Base-by-base conservation (phyloP, 2,113 vertebrate species). In the Entomyzon cyanotis region DNA sequence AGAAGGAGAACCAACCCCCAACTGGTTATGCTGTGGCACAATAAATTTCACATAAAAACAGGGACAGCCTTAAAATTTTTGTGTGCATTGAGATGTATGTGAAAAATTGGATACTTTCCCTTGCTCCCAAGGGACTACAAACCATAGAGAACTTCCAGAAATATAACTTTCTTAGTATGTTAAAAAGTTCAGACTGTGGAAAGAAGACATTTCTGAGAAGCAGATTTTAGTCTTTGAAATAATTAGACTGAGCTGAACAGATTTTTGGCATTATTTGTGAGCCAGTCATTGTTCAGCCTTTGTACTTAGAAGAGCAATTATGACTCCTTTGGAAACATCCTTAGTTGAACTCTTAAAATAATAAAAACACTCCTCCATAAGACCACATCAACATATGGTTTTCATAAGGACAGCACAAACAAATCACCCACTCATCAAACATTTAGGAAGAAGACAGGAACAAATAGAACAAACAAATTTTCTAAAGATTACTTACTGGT, bases 301-400 rank as follows among this genome's bases (percentile, higher is more conserved):
- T 97, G 94, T 95, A 97, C 89, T 97, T 95, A 92, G 86, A 92
- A 82, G 62, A 79, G 58, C 89, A 97, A 96, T 97, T 96, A 97
- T 70, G 70, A 80, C 68, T 97, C 94, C 94, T 97, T 97, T 89
- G 94, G 89, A 95, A 90, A 90, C 96, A 96, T 93, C 96, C 92
- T 97, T 89, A 95, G 89, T 49, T 92, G 92, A 97, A 97, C 95
- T 95, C 94, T 96, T 95, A 95, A 96, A 97, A 97, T 94, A 97
- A 96, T 94, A 96, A 97, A 97, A 97, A 96, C 75, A 95, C 77
- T 97, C 94, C 84, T 87, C 93, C 74, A 41, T 93, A 96, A 96
- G 95, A 90, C 70, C 97, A 84, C 94, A 90, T 93, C 95, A 97
- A 90, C 93, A 96, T 96, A 96, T 87, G 96, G 82, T 94, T 96